phyloP scores from a whole-genome alignment of 1,140 invertebrate genomes.

The Heliconius hermathena region DNA sequence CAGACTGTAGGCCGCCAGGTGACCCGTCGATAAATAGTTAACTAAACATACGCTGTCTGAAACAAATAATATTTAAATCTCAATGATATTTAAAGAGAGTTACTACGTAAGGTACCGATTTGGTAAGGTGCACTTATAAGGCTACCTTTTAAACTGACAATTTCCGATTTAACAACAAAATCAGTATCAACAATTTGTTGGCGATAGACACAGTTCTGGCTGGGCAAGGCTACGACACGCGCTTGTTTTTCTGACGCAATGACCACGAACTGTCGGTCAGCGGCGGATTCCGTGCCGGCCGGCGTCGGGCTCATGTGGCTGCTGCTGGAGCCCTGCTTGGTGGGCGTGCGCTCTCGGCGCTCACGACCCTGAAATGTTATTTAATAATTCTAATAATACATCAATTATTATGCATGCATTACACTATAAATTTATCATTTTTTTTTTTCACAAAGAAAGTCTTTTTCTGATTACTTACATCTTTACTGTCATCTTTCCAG shows the following conservation, averaged over 20 bases:
- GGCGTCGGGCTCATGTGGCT: slow-evolving; percentile 89
- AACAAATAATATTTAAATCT: background rate
- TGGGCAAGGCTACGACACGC: slow-evolving; percentile 95
- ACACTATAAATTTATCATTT: too few relatives aligned
- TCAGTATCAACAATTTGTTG: slow-evolving; percentile 93
- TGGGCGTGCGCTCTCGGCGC: slow-evolving; percentile 82
- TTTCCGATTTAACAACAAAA: slow-evolving; percentile 97
- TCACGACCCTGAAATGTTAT: slow-evolving; percentile 49
- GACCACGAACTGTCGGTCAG: slow-evolving; percentile 95
- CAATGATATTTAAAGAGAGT: background rate
- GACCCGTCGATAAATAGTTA: slow-evolving; percentile 96
- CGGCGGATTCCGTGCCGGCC: slow-evolving; percentile 82
- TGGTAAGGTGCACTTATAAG: too few relatives aligned
- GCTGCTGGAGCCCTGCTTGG: slow-evolving; percentile 81
- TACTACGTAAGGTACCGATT: too few relatives aligned
- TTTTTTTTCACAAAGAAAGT: background rate
- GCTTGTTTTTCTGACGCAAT: slow-evolving; percentile 97
- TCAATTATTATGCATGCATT: background rate
- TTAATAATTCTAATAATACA: background rate
- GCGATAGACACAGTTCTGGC: slow-evolving; percentile 94
- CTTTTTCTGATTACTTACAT: slow-evolving; percentile 52
- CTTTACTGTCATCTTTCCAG: slow-evolving; percentile 91
- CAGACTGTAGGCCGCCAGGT: slow-evolving; percentile 94
- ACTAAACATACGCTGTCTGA: slow-evolving; percentile 97
- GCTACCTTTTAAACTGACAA: slow-evolving; percentile 94